A percentile compares a stretch with the other conserved stretches of the same genome.
Evolutionary conservation across 2,113 vertebrate genomes (phyloP).

Genomic region (Puffinus mauretanicus): DNA sequence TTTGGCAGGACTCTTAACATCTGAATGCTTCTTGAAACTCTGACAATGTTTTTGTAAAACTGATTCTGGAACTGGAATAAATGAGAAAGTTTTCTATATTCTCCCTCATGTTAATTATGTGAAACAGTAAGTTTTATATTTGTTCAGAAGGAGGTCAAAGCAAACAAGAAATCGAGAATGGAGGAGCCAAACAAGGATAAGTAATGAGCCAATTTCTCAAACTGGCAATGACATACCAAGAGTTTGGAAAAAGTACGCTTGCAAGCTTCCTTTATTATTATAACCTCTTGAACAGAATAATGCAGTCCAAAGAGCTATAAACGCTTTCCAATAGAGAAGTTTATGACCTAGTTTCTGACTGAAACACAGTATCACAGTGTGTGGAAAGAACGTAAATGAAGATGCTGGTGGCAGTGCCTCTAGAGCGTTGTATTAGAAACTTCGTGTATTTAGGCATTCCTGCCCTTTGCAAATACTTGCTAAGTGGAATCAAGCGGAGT

Average conservation of each 20-base stretch:
- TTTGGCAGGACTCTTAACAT: constrained; percentile 48
- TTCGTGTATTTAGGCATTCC: neutral
- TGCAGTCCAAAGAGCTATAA: constrained; percentile 21
- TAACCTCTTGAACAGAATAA: constrained; percentile 65
- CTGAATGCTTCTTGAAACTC: constrained; percentile 43
- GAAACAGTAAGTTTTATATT: neutral
- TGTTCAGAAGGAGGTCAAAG: constrained; percentile 49
- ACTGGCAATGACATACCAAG: neutral
- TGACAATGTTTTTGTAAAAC: constrained; percentile 2
- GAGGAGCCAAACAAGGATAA: constrained; percentile 19
- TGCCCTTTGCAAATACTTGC: neutral
- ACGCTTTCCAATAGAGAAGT: constrained; percentile 39
- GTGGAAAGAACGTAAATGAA: neutral
- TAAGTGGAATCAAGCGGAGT: constrained; percentile 8
- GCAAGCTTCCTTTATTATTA: constrained; percentile 51
- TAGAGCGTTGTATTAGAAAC: neutral
- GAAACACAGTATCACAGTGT: neutral
- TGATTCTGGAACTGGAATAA: constrained; percentile 24
- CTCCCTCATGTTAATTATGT: constrained; percentile 27
- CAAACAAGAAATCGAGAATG: neutral
- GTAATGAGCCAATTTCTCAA: neutral
- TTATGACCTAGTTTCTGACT: constrained; percentile 64
- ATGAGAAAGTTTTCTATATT: neutral
- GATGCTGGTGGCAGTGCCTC: neutral
- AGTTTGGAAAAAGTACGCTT: constrained; percentile 13